Evolutionary conservation across 2,888 invertebrate species (phyloP).

Genomic region (Yponomeuta malinellus): DNA sequence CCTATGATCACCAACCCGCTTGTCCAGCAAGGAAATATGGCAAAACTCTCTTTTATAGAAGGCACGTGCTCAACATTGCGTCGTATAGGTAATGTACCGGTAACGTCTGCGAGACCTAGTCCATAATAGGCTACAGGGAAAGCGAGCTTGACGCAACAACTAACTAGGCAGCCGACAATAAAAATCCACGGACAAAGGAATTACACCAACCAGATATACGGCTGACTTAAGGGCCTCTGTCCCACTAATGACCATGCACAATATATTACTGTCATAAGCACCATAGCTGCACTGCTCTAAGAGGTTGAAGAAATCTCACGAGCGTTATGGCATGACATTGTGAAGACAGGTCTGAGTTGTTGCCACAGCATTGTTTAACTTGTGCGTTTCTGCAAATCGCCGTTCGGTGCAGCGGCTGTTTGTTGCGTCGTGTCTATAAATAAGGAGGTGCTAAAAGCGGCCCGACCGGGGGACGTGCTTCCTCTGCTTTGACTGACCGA

Average conservation of each 20-base stretch:
- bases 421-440: constrained; percentile 62
- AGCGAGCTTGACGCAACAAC: constrained; percentile 52
- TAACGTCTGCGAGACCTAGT: neutral
- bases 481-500: constrained; percentile 68
- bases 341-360: constrained; percentile 10
- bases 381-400: constrained; percentile 64
- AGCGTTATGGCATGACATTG: neutral
- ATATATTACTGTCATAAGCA: constrained; percentile 16
- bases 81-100: too few relatives aligned
- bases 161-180: constrained; percentile 42
- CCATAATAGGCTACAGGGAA: constrained; percentile 57
- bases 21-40: too few relatives aligned
- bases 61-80: constrained; percentile 33
- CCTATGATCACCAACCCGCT: too few relatives aligned
- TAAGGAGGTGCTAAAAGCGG: constrained; percentile 75
- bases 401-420: constrained; percentile 47
- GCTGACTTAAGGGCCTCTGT: constrained; percentile 49
- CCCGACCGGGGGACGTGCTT: constrained; percentile 67
- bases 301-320: constrained; percentile 20
- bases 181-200: constrained; percentile 69
- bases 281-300: constrained; percentile 23
- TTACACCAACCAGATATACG: constrained; percentile 45
- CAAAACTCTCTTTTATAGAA: constrained; percentile 44
- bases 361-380: constrained; percentile 51
- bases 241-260: constrained; percentile 40